Evolutionary conservation across 1,140 invertebrate genomes (phyloP), one percentile per base, ranked within the genome.

Genomic region (Bursaphelenchus mucronatus): DNA sequence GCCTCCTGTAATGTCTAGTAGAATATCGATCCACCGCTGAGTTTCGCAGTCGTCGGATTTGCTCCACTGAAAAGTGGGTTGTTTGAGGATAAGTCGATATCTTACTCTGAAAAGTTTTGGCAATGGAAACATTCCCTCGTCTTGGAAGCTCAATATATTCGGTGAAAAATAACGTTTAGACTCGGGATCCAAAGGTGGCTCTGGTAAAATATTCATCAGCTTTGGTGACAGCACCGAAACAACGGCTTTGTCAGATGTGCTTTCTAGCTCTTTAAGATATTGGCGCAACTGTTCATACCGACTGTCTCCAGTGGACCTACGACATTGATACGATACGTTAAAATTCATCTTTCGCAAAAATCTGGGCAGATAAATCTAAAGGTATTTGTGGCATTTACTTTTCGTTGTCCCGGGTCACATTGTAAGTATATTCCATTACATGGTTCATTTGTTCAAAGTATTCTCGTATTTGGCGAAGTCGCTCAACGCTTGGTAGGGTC

Each of bases 81-180:
- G n/a, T 9, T 47, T 11, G n/a, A 47, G n/a, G n/a, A 10, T n/a
- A n/a, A n/a, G 10, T 47, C 10, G 10, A 10, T 10, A 10, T 10
- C 56, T 51, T 8, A 40, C 56, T 17, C 49, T 17, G 9, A 58
- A 17, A 9, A 58, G 56, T 46, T 41, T 8, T 9, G 56, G 56
- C 40, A 58, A 54, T 41, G 56, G 56, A 8, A 58, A 17, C 56
- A 58, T 58, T 8, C 56, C 56, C 30, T 58, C 56, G 17, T 58
- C 56, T 17, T 8, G 30, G 56, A 58, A 58, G 17, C 40, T 46
- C n/a, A 58, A 54, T 41, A 58, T 58, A 41, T 58, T 58, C 17
- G 56, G 56, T 41, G 56, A 58, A 8, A 58, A 17, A 17, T 41
- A 58, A 10, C 56, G 56, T 21, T 58, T 58, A 9, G 56, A 58